Evolutionary conservation across 2,888 invertebrate genomes (phyloP), one percentile per base, ranked within the genome.

Genomic region (Clanis bilineata): DNA sequence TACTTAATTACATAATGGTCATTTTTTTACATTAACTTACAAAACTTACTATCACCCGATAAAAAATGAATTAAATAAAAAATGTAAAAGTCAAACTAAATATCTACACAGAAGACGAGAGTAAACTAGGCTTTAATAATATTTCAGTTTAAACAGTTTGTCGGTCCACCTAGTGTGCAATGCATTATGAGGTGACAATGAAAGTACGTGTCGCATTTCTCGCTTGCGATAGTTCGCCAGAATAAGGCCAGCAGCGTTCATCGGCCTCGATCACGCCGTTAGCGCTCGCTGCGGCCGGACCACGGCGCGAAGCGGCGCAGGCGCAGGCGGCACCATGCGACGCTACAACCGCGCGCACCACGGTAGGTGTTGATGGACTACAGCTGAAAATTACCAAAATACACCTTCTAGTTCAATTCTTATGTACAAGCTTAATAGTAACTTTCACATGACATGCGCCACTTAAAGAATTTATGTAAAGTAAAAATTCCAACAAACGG

Each of bases 201-300:
- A 90, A 90, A 91, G 91, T 90, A 86, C 85, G 81, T 77, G 75
- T 74, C 78, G 83, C 82, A 80, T 90, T 87, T 90, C 89, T 88
- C 85, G 85, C 80, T 81, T 84, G 89, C 89, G 85, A 88, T 89
- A 88, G 87, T 88, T 87, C 76, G 77, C 72, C 74, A 78, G 82
- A 92, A 90, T 88, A 88, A 90, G 91, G 91, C 90, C 90, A 88
- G 82, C 75, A 59, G 85, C 89, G 90, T 90, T 89, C 90, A 90
- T 81, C 88, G 91, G 88, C 91, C 91, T 82, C 88, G 81, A 81
- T 86, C 78, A 78, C 74, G 84, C 86, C 88, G 87, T 88, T 88
- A 88, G 82, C 72, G 77, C 71, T 51, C 10, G 73, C 39, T 28
- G 32, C 57, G 51, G 47, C 41, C 57, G 38, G 39, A 15, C 56